Evolutionary conservation across 2,113 vertebrate species (phyloP), one percentile per base, ranked within the genome.

Genomic region (Urocitellus parryii): DNA sequence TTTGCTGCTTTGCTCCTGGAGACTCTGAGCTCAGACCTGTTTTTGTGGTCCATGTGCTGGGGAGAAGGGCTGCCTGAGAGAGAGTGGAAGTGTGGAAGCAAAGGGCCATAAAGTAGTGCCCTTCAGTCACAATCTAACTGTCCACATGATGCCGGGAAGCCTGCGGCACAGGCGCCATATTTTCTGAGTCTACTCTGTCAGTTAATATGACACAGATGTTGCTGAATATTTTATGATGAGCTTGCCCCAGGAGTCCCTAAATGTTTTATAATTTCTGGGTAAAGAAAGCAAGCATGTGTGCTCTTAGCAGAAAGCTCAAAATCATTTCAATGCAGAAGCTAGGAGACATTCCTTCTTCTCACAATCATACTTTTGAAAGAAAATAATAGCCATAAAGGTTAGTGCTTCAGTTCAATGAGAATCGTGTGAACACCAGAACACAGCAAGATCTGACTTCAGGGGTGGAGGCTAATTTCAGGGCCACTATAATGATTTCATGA

Each of bases 261-360:
- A 88, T 96, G 83, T 97, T 98, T 98, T 96, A 96, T 98, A 95
- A 96, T 98, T 98, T 97, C 97, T 96, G 81, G 53, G 17, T 9
- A 96, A 83, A 95, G 95, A 96, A 94, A 92, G 76, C 37, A 72
- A 88, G 56, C 92, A 48, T 70, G 8, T 79, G n/a, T 24, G 91
- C 90, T 92, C n/a, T 85, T 85, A 90, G 87, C 42, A 85, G 91
- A 82, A 39, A 91, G 88, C 70, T 95, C n/a, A 18, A 45, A 90
- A 32, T 82, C 73, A 42, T 77, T 48, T 25, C 14, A 29, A 81
- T 53, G 51, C 25, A 5, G 39, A 24, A 39, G 29, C 12, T 2
- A 48, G 78, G 39, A 94, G 63, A 34, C 53, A 1, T 58, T 91
- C 32, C 25, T 32, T 61, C 63, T 95, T 65, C 27, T 83, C 67